A percentile compares a stretch with the other conserved stretches of the same genome.
Evolutionary conservation across 2,797 vertebrate species (phyloP).

Genomic region (Neomorphus geoffroyi): DNA sequence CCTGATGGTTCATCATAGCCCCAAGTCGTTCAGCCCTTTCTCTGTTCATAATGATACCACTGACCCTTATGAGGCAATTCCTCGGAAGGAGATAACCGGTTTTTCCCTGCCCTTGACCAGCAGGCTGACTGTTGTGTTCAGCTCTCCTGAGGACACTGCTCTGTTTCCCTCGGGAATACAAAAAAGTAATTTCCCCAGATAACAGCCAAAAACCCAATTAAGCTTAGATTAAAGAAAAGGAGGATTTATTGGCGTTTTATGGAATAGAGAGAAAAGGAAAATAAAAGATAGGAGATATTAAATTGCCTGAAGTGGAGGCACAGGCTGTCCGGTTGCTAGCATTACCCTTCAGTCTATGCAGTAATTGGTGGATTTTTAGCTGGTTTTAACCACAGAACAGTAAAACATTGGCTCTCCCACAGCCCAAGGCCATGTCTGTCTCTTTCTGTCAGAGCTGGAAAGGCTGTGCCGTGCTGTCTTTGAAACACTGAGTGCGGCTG

Average conservation of each 20-base stretch:
- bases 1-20: neutral
- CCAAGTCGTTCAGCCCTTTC: constrained; percentile 15
- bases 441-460: neutral
- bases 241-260: constrained; percentile 61
- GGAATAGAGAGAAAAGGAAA: constrained; percentile 38
- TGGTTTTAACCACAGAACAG: neutral
- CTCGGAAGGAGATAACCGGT: neutral
- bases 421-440: constrained; percentile 44
- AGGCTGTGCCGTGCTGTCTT: neutral
- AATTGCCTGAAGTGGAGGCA: constrained; percentile 50
- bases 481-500: neutral
- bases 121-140: neutral
- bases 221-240: constrained; percentile 68
- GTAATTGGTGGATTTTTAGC: constrained; percentile 29
- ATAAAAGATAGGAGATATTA: constrained; percentile 53
- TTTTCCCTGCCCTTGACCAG: constrained; percentile 52
- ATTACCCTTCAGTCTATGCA: constrained; percentile 17
- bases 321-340: neutral
- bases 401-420: neutral
- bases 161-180: constrained; percentile 42
- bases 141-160: constrained; percentile 26
- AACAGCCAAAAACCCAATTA: constrained; percentile 66
- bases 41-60: neutral
- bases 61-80: constrained; percentile 15
- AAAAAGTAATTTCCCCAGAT: constrained; percentile 66